Percentiles rank a stretch among this genome's conserved stretches.
Evolutionary conservation across 2,113 vertebrate genomes (phyloP).

Genomic region (Melanerpes aurifrons): DNA sequence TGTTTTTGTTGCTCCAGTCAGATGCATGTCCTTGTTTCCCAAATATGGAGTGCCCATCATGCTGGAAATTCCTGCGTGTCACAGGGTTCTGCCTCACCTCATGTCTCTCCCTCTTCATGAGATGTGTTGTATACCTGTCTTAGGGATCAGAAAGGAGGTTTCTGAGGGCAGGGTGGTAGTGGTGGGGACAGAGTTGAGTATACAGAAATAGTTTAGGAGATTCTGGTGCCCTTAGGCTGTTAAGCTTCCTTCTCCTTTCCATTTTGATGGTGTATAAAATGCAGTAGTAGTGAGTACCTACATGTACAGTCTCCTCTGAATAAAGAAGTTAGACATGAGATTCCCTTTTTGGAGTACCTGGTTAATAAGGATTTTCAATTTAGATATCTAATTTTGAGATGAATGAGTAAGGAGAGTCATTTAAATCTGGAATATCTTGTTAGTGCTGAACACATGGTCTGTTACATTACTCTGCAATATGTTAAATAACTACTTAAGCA

Average conservation of each 20-base stretch:
- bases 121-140: neutral
- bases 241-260: neutral
- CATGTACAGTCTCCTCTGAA: neutral
- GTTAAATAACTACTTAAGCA: neutral
- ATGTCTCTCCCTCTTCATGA: neutral
- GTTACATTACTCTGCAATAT: neutral
- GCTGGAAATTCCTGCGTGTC: fast-evolving
- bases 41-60: fast-evolving
- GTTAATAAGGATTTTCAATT: neutral
- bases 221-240: neutral
- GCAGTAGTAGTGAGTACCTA: neutral
- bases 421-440: neutral
- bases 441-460: neutral
- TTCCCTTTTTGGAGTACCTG: neutral
- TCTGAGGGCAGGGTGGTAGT: neutral
- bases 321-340: neutral
- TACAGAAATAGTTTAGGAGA: neutral
- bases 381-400: neutral
- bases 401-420: neutral
- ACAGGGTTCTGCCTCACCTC: neutral
- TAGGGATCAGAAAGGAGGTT: neutral
- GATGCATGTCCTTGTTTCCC: fast-evolving
- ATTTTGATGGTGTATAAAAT: neutral
- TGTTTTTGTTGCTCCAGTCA: neutral
- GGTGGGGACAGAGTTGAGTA: neutral